Evolutionary conservation across 2,113 vertebrate species (phyloP), one percentile per base, ranked within the genome.

Genomic region (Synchiropus splendidus): DNA sequence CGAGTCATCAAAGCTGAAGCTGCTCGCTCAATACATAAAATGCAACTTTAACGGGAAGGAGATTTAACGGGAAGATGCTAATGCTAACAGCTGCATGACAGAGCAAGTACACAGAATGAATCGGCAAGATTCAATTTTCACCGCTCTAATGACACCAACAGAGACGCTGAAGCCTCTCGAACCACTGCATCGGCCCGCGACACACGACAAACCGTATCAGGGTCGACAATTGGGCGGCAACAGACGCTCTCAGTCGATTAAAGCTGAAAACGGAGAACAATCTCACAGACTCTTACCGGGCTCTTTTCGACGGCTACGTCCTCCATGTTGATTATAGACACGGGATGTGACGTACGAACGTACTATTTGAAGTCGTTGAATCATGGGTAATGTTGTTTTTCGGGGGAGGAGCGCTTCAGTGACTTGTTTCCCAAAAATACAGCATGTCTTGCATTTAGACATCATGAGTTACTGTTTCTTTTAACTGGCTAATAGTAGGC

Each of bases 301-400:
- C 53, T 68, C 70, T 80, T 82, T 33, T 88, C 86, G 0, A 86
- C 81, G 11, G 80, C 39, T 40, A 87, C 75, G 2, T 86, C 86
- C 65, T 88, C 86, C 86, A 88, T 87, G 62, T 77, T 83, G 64
- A 48, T 43, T 64, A 52, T 45, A 16, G 14, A 39, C 10, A 6
- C 21, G 6, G 10, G 31, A n/a, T 13, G 1, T 18, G 21, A 50
- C 61, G 59, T 55, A 2, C 11, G 55, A 51, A 64, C 78, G 72
- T 61, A 12, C 1, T 4, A 18, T 43, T 40, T 6, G 2, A 5
- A 1, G 11, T 6, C 12, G 27, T 3, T 35, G 34, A 5, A 11
- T 4, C 58, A 2, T 71, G 77, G 80, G 78, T 67, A 75, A 64
- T 79, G 74, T 11, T 67, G 80, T 82, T 32, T 32, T 1, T 2